These are phyloP conservation scores for Aromia moschata DNA, from an alignment of 2,888 invertebrate species.

Conservation along the genomic window DNA sequence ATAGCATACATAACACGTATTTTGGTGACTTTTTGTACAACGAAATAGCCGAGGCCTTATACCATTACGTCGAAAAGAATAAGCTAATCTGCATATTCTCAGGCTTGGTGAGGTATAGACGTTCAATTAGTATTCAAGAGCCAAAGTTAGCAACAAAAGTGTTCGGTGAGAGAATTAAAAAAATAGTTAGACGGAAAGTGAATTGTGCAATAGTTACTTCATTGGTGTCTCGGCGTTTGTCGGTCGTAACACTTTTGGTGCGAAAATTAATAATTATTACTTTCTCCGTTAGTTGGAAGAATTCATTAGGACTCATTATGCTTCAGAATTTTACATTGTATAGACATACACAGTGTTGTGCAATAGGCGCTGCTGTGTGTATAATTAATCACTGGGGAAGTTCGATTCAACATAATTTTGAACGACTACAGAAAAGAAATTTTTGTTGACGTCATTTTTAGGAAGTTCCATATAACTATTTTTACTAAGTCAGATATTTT, in stretches of 20 bases:
- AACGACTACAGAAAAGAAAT: no score
- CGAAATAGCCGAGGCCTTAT: not conserved
- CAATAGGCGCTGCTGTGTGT: no score
- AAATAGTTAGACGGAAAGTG: conserved; percentile 38
- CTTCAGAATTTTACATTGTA: not conserved
- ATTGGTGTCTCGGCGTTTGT: conserved; percentile 53
- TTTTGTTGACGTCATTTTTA: no score
- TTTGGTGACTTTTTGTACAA: not conserved
- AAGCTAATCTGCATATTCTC: conserved; percentile 28
- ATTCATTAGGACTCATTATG: conserved; percentile 22
- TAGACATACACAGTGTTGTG: no score
- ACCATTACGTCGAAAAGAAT: conserved; percentile 15
- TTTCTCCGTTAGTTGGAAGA: conserved; percentile 32
- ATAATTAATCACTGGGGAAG: no score
- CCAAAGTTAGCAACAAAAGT: conserved; percentile 25
- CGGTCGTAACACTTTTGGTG: conserved; percentile 51
- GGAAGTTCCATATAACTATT: no score
- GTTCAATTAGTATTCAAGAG: conserved; percentile 30
- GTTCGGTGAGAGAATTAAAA: conserved; percentile 33
- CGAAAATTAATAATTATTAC: conserved; percentile 41
- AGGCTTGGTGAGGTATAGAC: conserved; percentile 24
- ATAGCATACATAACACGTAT: not conserved
- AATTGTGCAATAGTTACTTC: conserved; percentile 57
- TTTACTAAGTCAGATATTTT: no score
- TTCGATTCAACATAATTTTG: no score